Evolutionary conservation across 2,797 vertebrate genomes (phyloP), one percentile per base, ranked within the genome.

Genomic region (Hozukius guyotensis): DNA sequence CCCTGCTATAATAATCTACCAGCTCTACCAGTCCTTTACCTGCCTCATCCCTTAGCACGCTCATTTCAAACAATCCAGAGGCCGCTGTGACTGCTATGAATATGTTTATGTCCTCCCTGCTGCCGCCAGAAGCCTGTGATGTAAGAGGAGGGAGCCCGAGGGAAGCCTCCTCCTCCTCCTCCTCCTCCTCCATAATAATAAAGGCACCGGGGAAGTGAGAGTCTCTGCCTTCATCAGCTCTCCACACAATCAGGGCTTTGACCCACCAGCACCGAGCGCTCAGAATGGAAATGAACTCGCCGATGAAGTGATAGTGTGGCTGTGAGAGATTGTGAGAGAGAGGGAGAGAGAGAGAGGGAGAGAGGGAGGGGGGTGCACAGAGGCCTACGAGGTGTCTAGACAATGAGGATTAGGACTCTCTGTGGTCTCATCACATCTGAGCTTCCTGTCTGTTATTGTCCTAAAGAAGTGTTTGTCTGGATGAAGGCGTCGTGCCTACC

Each of bases 161-260:
- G 80, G 77, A 86, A 80, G 78, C 74, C 84, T 68, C 65, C 76
- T 81, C 72, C 78, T 49, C 52, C 60, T 31, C 31, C 76, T 83
- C 75, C 74, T 53, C 34, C 76, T 83, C 75, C 78, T 55, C 52
- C 67, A 76, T 64, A 80, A 85, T 64, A 80, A 85, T 78, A 72
- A 77, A 74, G 63, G 72, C 65, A 64, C 65, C 16, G 73, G 68
- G 75, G 75, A 83, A 87, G 84, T 53, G 34, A 77, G 65, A 81
- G 68, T 81, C 82, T 87, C 68, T 83, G 71, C 82, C 85, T 84
- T 88, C 79, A 90, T 90, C 87, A 87, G 89, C 82, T 80, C 76
- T 59, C 60, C 52, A 69, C 88, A 92, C 91, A 89, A 91, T 91
- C 90, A 87, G 76, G 83, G 86, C 91, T 92, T 91, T 92, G 87